Base-by-base conservation (phyloP, 2,113 vertebrate genomes). In the Chloropsis hardwickii region DNA sequence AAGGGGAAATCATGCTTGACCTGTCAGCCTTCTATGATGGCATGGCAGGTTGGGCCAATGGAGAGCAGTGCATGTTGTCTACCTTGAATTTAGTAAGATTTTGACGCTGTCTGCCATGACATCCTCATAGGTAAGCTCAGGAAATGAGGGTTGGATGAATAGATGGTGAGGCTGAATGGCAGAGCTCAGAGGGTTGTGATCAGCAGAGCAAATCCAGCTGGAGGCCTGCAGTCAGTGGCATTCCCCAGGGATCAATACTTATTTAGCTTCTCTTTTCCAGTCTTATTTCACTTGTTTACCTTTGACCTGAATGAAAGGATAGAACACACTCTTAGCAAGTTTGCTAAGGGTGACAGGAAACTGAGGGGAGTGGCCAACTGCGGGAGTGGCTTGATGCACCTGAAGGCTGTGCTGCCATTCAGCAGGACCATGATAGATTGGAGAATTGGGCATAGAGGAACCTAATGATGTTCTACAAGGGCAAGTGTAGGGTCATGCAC, bases 391-490 rank as follows among this genome's bases (percentile, higher is more conserved):
- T 66, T 39, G 23, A 33, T 14, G 8, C 12, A 24, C 19, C 53
- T 47, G n/a, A 45, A 35, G 53, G 24, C 12, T 81, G 28, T 24
- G 37, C 19, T 45, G 39, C 39, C 53, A n/a, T 21, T 21, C 60
- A 60, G 16, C 23, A 17, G 16, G 37, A 45, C 28, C 33, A 29
- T n/a, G 37, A 24, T 25, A 48, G 6, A 28, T 1, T 74, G 47
- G 29, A 40, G 39, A 51, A 47, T 1, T 60, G 24, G 2, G 5
- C 0, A 0, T 8, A 27, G 29, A 40, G 39, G 53, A 81, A 54
- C 16, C 3, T 4, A 25, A 25, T 31, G 20, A n/a, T 9, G 16
- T 24, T 53, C 53, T 25, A 3, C 24, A n/a, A 47, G 39, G 25
- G 29, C 11, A 54, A 35, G 29, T 21, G 45, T 3, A 29, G 24